A percentile compares a stretch with the other conserved stretches of the same genome.
phyloP scores from a whole-genome alignment of 2,888 invertebrate species.

The Latrodectus elegans region DNA sequence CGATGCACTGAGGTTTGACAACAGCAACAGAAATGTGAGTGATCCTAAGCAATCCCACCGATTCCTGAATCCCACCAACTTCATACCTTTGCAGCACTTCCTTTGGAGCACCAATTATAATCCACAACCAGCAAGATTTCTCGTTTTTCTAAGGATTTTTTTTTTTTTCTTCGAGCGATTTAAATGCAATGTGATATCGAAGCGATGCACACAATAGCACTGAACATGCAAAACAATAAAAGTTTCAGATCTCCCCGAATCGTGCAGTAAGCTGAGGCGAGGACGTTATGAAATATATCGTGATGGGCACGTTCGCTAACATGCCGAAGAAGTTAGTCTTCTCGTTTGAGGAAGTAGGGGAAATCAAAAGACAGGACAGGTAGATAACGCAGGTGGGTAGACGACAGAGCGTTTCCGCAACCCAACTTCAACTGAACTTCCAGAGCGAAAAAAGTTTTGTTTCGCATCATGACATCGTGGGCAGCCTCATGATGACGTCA shows the following conservation, averaged over 20 bases:
- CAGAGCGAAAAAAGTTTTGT: conserved; percentile 40
- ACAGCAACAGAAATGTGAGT: conserved; percentile 40
- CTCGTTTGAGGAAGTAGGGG: neutral
- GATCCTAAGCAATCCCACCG: conserved; percentile 49
- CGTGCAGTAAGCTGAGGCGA: neutral
- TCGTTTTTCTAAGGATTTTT: too few relatives aligned
- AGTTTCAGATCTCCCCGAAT: neutral
- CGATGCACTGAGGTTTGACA: conserved; percentile 18
- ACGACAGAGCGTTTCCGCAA: too few relatives aligned
- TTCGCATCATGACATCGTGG: conserved; percentile 57
- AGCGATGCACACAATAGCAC: neutral
- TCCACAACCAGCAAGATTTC: too few relatives aligned
- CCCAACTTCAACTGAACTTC: conserved; percentile 1
- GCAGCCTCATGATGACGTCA: conserved; percentile 32
- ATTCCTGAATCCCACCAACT: conserved; percentile 31
- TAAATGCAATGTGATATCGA: conserved; percentile 3
- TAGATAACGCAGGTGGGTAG: neutral
- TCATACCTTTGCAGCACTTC: conserved; percentile 50
- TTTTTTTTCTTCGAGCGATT: neutral
- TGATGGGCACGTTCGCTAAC: neutral
- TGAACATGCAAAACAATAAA: too few relatives aligned
- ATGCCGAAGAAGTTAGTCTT: neutral
- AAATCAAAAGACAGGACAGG: neutral
- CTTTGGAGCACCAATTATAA: too few relatives aligned
- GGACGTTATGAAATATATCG: neutral